Base-by-base conservation (phyloP, 2,888 invertebrate species). In the Pristionchus fissidentatus region DNA sequence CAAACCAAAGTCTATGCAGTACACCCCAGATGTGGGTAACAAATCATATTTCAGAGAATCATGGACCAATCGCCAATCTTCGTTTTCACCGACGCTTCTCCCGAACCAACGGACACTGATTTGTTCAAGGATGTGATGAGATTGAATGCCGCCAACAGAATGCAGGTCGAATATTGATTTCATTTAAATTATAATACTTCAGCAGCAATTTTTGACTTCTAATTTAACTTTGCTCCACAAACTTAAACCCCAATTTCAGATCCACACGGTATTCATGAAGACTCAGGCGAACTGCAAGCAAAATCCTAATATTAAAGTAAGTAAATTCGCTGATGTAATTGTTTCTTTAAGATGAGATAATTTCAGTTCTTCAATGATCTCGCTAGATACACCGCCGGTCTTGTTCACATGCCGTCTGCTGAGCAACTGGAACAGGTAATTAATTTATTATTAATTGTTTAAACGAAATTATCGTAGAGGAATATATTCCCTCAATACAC, bases 41-140 rank as follows among this genome's bases (percentile, higher is more conserved):
- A 13, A 35, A n/a, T n/a, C 1, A 52, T 78, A 3, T 43, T 81
- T 8, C 62, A 81, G 80, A 46, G 29, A 35, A 81, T 60, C 60
- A 60, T 52, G 52, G 62, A 81, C 70, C 70, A 90, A 82, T 90
- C 90, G 32, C 88, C 90, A 7, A 84, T 90, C 79, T 87, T 87
- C 83, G 83, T 88, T 15, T 88, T 90, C 86, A 90, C 90, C 43
- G 90, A 90, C 77, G 90, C 87, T 22, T 83, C 86, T 15, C 86
- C 90, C 5, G 83, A 70, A 15, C 49, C 38, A 5, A 22, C 5
- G 7, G 83, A 83, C 41, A 8, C 26, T 4, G 73, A 73, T 38
- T 3, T 5, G n/a, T 83, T 81, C 80, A 62, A 62, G 62, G 62
- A 60, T 22, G 22, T 81, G 43, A 60, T 81, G 62, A 81, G 62